Evolutionary conservation across 2,113 vertebrate genomes (phyloP).

Genomic region (Ailuropoda melanoleuca): DNA sequence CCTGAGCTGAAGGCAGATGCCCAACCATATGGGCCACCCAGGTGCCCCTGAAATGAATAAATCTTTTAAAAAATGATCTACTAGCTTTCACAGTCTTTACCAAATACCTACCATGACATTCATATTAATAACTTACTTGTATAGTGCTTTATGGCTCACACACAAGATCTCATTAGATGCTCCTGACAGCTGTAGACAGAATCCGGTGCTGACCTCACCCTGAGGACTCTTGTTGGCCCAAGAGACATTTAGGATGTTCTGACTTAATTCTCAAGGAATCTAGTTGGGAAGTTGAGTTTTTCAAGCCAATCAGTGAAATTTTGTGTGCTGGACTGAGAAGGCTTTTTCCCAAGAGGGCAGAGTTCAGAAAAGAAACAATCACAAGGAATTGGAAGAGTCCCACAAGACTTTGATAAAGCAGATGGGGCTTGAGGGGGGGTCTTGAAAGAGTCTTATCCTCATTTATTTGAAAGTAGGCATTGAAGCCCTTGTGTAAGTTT

Average conservation of each 20-base stretch:
- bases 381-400: neutral
- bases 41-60: neutral
- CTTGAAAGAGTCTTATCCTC: neutral
- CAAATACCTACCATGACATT: neutral
- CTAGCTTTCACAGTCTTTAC: neutral
- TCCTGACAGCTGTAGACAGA: neutral
- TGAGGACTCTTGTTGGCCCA: neutral
- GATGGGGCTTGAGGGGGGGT: neutral
- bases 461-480: slow-evolving; percentile 1
- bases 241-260: neutral
- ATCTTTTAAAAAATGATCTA: neutral
- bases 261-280: neutral
- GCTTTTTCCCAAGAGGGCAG: neutral
- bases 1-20: too few species aligned
- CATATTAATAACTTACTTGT: neutral
- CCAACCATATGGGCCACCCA: too few species aligned
- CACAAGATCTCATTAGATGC: neutral
- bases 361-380: slow-evolving; percentile 1
- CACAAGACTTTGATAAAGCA: slow-evolving; percentile 1
- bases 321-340: neutral
- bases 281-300: slow-evolving; percentile 12
- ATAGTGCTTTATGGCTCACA: neutral
- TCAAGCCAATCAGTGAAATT: neutral
- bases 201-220: neutral
- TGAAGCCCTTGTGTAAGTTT: neutral